phyloP scores from a whole-genome alignment of 2,888 invertebrate genomes.

The Oxytorus armatus region DNA sequence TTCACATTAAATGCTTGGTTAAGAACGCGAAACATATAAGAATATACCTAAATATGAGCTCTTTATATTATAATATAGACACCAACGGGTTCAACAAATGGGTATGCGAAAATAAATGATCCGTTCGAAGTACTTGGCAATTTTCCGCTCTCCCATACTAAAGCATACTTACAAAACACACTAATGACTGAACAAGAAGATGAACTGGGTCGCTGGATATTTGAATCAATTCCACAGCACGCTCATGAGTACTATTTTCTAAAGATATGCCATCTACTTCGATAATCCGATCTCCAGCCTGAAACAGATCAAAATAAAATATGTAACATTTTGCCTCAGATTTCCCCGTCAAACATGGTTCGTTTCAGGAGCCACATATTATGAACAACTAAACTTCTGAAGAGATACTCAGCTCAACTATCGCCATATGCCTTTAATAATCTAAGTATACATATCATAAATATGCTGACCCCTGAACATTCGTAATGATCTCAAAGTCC shows the following conservation, averaged over 20 bases:
- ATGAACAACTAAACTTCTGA: neutral
- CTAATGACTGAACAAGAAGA: slow-evolving; percentile 94
- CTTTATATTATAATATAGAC: no score
- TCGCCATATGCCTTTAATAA: neutral
- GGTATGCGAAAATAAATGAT: no score
- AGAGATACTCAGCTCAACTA: neutral
- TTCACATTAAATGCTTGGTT: no score
- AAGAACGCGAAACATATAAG: no score
- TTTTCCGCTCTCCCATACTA: no score
- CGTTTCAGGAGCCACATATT: neutral
- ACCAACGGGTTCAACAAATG: no score
- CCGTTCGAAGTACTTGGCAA: no score
- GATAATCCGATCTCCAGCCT: slow-evolving; percentile 95
- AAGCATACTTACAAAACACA: slow-evolving; percentile 89
- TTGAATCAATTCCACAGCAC: slow-evolving; percentile 97
- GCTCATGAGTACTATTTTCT: slow-evolving; percentile 95
- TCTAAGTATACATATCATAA: neutral
- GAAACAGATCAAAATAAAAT: slow-evolving; percentile 77
- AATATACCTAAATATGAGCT: no score
- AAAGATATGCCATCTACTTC: slow-evolving; percentile 97
- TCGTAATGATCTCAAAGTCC: no score
- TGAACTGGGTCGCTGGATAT: slow-evolving; percentile 95
- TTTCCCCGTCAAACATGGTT: neutral
- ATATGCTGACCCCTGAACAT: neutral
- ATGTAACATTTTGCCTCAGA: neutral